Percentiles rank a stretch among this genome's conserved stretches.
phyloP scores from a whole-genome alignment of 2,888 invertebrate species.

The Drosophila subsilvestris region DNA sequence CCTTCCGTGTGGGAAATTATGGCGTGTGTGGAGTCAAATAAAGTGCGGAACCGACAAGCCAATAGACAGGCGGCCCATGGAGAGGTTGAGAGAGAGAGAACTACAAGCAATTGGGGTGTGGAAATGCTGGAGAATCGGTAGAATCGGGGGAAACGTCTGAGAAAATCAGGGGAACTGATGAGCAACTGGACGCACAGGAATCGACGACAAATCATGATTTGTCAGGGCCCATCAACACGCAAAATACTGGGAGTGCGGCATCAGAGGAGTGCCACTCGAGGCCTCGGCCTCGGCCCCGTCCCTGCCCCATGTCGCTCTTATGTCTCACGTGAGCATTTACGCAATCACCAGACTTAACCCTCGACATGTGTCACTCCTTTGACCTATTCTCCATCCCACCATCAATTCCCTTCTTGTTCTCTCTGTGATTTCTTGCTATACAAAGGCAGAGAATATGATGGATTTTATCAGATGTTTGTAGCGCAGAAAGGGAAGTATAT shows the following conservation, averaged over 20 bases:
- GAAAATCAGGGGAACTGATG: conserved; percentile 1
- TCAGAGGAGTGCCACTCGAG: not conserved
- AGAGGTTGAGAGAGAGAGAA: not conserved
- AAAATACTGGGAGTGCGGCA: conserved; percentile 21
- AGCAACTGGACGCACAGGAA: conserved; percentile 51
- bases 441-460: too few species aligned
- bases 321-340: conserved; percentile 68
- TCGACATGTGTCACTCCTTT: conserved; percentile 44
- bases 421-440: conserved; percentile 36
- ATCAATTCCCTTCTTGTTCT: not conserved
- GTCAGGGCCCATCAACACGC: conserved; percentile 43
- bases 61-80: not conserved
- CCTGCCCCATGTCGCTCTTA: conserved; percentile 1
- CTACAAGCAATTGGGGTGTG: not conserved
- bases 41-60: conserved; percentile 20
- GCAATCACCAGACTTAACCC: conserved; percentile 50
- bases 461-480: too few species aligned
- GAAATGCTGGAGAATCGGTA: not conserved
- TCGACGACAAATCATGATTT: conserved; percentile 73
- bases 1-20: conserved; percentile 71
- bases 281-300: not conserved
- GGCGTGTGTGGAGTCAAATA: conserved; percentile 50
- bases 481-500: too few species aligned
- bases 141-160: not conserved
- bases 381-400: conserved; percentile 13